Evolutionary conservation across 2,797 vertebrate species (phyloP), one percentile per base, ranked within the genome.

Genomic region (Pelobates cultripes): DNA sequence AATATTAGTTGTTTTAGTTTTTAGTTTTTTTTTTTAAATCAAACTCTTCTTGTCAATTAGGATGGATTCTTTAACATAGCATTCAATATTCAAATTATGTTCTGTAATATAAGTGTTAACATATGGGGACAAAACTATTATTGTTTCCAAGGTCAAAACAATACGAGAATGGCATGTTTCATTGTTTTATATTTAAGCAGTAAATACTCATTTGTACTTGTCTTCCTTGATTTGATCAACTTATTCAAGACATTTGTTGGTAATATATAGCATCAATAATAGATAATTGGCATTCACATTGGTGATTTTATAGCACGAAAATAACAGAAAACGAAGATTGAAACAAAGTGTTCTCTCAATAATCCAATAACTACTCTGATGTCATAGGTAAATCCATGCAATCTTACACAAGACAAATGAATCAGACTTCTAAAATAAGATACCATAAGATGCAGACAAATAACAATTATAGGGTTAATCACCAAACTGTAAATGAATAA

Each of bases 191-290:
- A 78, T 83, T 90, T 78, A 83, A 89, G 89, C 84, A 88, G n/a
- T 89, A 87, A 87, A 86, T 88, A 85, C 86, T 88, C 83, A 87
- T 90, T 89, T 90, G 78, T 89, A 87, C 78, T 86, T 88, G 70
- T 79, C 86, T 90, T 86, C 86, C 87, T 86, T 89, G 81, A 91
- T 88, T 89, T 87, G 80, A 86, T 90, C 91, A 69, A 51, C 70
- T 85, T 89, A 90, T 86, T 82, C 40, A 69, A 69, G 78, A 88
- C 79, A 70, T 85, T 90, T 83, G 86, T 75, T 90, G 82, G 81
- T 78, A 88, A 86, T 80, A 88, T 88, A 88, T 83, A 92, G 91
- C 88, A 86, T 88, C 90, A 91, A 91, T 90, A 90, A 86, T 90
- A 92, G 89, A 89, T 91, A 90, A 92, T 88, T 70, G 74, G 66